A percentile compares a stretch with the other conserved stretches of the same genome.
These are phyloP conservation scores for Brachyrhaphis roseni DNA, from an alignment of 2,797 vertebrate genomes.

Conservation along the genomic window DNA sequence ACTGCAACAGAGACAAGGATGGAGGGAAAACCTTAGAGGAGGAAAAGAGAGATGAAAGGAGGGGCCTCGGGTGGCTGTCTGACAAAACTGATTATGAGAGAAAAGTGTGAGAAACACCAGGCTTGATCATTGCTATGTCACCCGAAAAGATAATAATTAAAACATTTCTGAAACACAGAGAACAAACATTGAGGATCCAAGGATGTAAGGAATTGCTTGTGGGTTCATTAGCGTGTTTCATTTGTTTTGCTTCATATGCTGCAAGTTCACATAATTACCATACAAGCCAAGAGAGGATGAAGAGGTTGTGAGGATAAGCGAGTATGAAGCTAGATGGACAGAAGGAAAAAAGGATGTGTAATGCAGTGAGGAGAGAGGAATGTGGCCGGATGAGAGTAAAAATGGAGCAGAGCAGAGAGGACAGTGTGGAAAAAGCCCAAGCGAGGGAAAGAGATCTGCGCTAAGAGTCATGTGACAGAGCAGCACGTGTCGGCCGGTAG, in stretches of 20 bases:
- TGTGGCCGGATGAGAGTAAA: slow-evolving; percentile 1
- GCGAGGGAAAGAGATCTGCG: slow-evolving; percentile 30
- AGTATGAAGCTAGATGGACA: background rate
- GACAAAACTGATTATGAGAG: background rate
- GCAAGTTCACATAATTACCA: slow-evolving; percentile 17
- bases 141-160: background rate
- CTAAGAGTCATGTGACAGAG: slow-evolving; percentile 74
- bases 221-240: background rate
- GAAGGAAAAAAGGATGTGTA: background rate
- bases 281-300: background rate
- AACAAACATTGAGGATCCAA: background rate
- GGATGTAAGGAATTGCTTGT: background rate
- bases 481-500: slow-evolving; percentile 67
- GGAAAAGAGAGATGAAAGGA: background rate
- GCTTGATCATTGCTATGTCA: background rate
- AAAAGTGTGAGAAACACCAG: background rate
- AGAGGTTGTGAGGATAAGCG: background rate
- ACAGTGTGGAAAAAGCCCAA: slow-evolving; percentile 17
- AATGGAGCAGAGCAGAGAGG: slow-evolving; percentile 21
- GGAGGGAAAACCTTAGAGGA: background rate
- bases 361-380: background rate
- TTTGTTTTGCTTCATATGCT: background rate
- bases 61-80: background rate
- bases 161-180: slow-evolving; percentile 8
- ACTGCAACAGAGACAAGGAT: background rate